Evolutionary conservation across 2,888 invertebrate genomes (phyloP).

Genomic region (Ypsolopha sequella): DNA sequence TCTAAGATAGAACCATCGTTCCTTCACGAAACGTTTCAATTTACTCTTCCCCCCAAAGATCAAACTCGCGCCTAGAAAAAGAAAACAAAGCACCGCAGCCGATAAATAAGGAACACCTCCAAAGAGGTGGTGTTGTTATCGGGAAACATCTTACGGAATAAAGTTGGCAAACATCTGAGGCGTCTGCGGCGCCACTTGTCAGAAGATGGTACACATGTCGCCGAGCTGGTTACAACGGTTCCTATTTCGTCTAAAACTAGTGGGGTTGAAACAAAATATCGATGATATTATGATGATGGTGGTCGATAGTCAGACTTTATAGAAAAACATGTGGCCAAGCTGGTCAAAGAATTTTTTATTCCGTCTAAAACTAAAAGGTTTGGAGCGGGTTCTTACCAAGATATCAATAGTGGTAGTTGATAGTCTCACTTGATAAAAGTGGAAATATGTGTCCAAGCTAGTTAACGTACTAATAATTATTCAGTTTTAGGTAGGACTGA

Average conservation of each 20-base stretch:
- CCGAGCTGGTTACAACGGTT: conserved; percentile 8
- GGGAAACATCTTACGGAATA: conserved; percentile 23
- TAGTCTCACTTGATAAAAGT: too few species aligned
- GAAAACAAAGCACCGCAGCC: neutral
- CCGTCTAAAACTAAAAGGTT: too few species aligned
- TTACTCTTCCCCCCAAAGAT: too few species aligned
- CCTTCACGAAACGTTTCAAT: too few species aligned
- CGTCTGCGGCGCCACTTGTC: conserved; percentile 20
- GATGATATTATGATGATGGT: neutral
- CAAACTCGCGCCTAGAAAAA: too few species aligned
- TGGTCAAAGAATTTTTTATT: too few species aligned
- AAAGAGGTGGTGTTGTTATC: conserved; percentile 18
- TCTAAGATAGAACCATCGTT: too few species aligned
- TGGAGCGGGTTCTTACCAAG: too few species aligned
- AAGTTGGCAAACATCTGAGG: conserved; percentile 37
- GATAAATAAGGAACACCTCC: neutral
- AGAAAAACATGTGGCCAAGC: neutral
- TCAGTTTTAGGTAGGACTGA: neutral
- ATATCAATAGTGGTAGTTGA: too few species aligned
- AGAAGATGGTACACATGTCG: conserved; percentile 22
- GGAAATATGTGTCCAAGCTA: neutral
- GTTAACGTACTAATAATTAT: neutral
- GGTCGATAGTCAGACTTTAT: neutral
- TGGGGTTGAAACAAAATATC: neutral
- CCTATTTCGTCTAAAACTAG: neutral